phyloP scores from a whole-genome alignment of 2,113 vertebrate genomes.

The Poecile atricapillus region DNA sequence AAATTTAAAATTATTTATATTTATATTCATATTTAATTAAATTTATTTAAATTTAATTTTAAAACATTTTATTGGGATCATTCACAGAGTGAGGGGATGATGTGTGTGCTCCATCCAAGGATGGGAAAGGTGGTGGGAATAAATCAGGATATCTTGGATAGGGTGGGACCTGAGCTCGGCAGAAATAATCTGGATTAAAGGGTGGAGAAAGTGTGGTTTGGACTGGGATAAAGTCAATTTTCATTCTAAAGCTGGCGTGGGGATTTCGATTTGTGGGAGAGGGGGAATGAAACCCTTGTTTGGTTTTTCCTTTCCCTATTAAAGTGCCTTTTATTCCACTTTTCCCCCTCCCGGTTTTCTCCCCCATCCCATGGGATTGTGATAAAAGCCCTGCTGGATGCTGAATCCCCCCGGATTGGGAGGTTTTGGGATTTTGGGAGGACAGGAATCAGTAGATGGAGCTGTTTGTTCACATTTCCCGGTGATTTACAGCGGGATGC shows the following conservation, averaged over 20 bases:
- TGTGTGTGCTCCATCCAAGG: background rate
- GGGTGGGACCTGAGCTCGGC: background rate
- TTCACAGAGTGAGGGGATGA: background rate
- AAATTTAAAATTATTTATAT: no score
- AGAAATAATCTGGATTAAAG: background rate
- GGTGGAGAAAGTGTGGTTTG: background rate
- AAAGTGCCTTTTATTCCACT: fast-evolving
- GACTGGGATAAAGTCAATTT: background rate
- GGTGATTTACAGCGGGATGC: background rate
- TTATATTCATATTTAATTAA: no score
- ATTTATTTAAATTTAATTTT: no score
- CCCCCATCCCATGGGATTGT: background rate
- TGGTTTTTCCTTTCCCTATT: background rate
- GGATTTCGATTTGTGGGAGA: background rate
- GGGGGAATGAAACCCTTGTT: background rate
- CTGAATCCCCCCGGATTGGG: background rate
- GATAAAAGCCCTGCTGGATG: background rate
- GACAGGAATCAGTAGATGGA: constrained; percentile 66
- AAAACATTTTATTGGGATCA: background rate
- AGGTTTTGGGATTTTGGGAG: background rate
- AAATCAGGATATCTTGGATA: background rate
- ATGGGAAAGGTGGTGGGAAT: background rate
- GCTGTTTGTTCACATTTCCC: constrained; percentile 63
- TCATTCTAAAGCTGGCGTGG: background rate
- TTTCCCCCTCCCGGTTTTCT: background rate